Evolutionary conservation across 2,797 vertebrate genomes (phyloP).

Genomic region (Crenuchus spilurus): DNA sequence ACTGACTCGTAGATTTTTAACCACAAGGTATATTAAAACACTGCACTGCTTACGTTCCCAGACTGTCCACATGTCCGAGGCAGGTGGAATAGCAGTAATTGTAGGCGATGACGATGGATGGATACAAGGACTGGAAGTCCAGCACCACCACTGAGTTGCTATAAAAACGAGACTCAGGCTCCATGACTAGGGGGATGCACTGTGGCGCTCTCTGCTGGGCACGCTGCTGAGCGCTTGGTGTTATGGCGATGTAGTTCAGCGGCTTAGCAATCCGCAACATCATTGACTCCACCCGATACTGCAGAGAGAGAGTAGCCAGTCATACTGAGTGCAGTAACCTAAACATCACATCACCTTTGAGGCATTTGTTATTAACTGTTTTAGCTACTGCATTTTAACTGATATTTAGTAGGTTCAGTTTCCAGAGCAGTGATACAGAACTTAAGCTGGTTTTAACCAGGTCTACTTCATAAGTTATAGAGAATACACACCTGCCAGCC

Average conservation of each 20-base stretch:
- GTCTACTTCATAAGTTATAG: too few species aligned
- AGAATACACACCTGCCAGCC: too few species aligned
- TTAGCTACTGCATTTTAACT: too few species aligned
- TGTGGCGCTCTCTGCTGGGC: conserved; percentile 93
- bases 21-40: too few species aligned
- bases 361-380: too few species aligned
- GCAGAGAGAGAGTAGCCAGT: not conserved
- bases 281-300: conserved; percentile 99
- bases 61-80: conserved; percentile 90
- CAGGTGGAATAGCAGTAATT: conserved; percentile 99
- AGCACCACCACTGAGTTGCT: conserved; percentile 95
- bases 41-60: conserved; percentile 96
- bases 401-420: too few species aligned
- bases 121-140: conserved; percentile 95
- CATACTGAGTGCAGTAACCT: too few species aligned
- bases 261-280: conserved; percentile 97
- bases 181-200: conserved; percentile 93
- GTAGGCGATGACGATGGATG: conserved; percentile 97
- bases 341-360: too few species aligned
- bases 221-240: conserved; percentile 89
- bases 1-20: too few species aligned
- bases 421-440: too few species aligned
- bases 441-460: too few species aligned
- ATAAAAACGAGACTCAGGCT: conserved; percentile 97
- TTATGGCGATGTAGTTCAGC: conserved; percentile 93